phyloP scores from a whole-genome alignment of 1,140 invertebrate genomes.

The Monochamus saltuarius region DNA sequence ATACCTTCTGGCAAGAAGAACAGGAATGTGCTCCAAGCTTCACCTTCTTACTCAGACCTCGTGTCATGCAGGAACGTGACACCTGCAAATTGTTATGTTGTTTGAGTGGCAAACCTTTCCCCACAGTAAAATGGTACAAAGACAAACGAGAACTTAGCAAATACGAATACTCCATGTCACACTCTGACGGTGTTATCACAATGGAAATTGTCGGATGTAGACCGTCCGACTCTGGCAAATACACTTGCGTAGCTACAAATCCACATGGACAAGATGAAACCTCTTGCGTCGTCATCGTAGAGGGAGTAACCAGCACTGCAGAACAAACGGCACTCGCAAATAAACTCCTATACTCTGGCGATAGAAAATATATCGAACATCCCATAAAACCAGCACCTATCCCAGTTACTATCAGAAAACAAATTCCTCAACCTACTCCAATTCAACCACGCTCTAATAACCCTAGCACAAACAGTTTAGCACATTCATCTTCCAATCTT shows the following conservation, averaged over 20 bases:
- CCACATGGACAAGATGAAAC: slow-evolving; percentile 92
- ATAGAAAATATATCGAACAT: slow-evolving; percentile 80
- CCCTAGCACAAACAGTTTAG: slow-evolving; percentile 41
- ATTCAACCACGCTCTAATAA: slow-evolving; percentile 32
- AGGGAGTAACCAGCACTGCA: slow-evolving; percentile 80
- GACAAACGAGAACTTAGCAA: slow-evolving; percentile 88
- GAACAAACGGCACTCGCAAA: slow-evolving; percentile 80
- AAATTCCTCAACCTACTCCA: slow-evolving; percentile 36
- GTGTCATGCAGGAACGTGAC: slow-evolving; percentile 94
- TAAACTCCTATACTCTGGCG: slow-evolving; percentile 83
- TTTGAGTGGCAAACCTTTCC: slow-evolving; percentile 89
- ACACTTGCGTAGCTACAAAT: slow-evolving; percentile 91
- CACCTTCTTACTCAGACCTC: slow-evolving; percentile 94
- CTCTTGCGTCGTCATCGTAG: slow-evolving; percentile 92
- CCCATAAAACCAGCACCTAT: slow-evolving; percentile 74
- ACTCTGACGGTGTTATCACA: slow-evolving; percentile 91
- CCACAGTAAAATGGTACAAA: slow-evolving; percentile 91
- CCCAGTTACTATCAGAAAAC: slow-evolving; percentile 66
- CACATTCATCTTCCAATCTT: slow-evolving; percentile 44
- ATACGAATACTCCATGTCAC: slow-evolving; percentile 85
- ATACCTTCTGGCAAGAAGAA: slow-evolving; percentile 86
- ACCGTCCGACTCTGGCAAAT: slow-evolving; percentile 94
- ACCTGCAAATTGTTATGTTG: slow-evolving; percentile 98
- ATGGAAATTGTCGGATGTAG: slow-evolving; percentile 95
- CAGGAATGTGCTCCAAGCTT: slow-evolving; percentile 90